phyloP scores from a whole-genome alignment of 1,140 invertebrate genomes.

The Drosophila lini region DNA sequence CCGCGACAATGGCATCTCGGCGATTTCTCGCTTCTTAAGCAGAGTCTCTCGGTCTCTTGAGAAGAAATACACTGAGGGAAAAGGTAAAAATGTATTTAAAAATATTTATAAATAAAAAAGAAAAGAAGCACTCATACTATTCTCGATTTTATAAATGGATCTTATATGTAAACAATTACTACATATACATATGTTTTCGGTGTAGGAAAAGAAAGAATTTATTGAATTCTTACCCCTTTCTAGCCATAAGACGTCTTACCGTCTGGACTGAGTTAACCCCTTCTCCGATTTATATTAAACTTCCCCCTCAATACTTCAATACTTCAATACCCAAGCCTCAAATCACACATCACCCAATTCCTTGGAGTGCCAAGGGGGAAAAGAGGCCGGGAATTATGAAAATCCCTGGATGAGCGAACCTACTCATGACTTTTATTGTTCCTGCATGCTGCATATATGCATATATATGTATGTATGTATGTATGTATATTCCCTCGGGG shows the following conservation, averaged over 20 bases:
- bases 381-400: constrained; percentile 38
- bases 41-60: background rate
- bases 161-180: background rate
- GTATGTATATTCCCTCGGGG: background rate
- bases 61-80: background rate
- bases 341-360: constrained; percentile 34
- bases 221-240: constrained; percentile 21
- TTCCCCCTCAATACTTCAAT: background rate
- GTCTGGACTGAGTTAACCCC: constrained; percentile 7
- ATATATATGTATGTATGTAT: background rate
- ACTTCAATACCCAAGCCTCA: background rate
- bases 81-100: background rate
- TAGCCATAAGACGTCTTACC: constrained; percentile 15
- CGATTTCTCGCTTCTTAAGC: constrained; percentile 20
- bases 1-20: constrained; percentile 35
- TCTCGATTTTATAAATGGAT: background rate
- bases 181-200: background rate
- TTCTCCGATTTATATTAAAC: background rate
- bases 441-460: constrained; percentile 20
- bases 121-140: background rate
- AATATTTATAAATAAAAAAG: background rate
- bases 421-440: constrained; percentile 50
- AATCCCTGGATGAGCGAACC: constrained; percentile 52
- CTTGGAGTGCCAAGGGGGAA: constrained; percentile 13
- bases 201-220: background rate